Percentiles rank a stretch among this genome's conserved stretches.
phyloP scores from a whole-genome alignment of 2,113 vertebrate genomes.

The Micronycteris hirsuta region DNA sequence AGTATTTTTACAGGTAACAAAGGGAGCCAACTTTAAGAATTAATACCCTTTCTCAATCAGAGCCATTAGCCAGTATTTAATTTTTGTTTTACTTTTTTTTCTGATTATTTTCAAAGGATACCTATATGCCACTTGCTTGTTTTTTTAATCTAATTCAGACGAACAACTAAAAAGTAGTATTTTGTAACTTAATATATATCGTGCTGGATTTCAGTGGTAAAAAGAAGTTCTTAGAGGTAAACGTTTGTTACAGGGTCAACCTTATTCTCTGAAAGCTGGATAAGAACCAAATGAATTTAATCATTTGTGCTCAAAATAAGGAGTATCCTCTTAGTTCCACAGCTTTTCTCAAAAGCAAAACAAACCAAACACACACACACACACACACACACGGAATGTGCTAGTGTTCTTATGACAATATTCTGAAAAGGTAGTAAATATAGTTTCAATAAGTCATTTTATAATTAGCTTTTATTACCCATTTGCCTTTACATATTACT shows the following conservation, averaged over 20 bases:
- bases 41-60: neutral
- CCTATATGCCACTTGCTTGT: neutral
- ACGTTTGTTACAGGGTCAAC: slow-evolving; percentile 52
- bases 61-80: neutral
- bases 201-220: neutral
- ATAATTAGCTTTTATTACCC: neutral
- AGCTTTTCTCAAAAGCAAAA: neutral
- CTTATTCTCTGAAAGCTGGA: slow-evolving; percentile 24
- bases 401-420: neutral
- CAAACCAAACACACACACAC: neutral
- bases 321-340: neutral
- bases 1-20: neutral
- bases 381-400: neutral
- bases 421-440: neutral
- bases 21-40: neutral
- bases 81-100: slow-evolving; percentile 2
- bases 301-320: neutral
- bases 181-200: neutral
- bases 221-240: neutral
- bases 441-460: neutral
- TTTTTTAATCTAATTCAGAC: neutral
- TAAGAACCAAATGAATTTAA: slow-evolving; percentile 31
- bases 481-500: neutral
- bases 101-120: slow-evolving; percentile 17
- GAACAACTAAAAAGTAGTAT: neutral